Evolutionary conservation across 2,797 vertebrate genomes (phyloP).

Genomic region (Babyrousa celebensis): DNA sequence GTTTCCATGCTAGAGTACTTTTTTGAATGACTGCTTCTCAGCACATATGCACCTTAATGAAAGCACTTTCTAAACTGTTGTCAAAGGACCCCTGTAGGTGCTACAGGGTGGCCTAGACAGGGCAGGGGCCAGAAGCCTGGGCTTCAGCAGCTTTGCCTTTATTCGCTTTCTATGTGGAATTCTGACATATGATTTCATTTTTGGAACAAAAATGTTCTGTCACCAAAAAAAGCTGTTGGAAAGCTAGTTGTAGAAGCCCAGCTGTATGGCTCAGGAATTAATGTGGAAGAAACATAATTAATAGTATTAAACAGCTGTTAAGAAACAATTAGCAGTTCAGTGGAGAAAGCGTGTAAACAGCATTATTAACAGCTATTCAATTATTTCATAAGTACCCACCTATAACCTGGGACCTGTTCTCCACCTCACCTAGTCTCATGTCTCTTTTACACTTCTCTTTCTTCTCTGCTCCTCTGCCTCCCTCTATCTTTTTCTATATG

Average conservation of each 20-base stretch:
- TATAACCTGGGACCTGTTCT: no score
- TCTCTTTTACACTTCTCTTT: not conserved
- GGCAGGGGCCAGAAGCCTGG: not conserved
- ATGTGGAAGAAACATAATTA: not conserved
- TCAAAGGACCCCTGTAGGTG: not conserved
- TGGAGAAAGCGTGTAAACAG: not conserved
- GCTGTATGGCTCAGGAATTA: not conserved
- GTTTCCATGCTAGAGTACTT: not conserved
- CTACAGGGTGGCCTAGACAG: no score
- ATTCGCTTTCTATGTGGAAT: not conserved
- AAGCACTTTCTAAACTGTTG: not conserved
- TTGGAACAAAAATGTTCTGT: slow-evolving; percentile 24
- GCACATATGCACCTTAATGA: not conserved
- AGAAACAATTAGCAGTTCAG: not conserved
- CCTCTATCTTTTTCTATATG: not conserved
- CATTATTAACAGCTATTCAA: not conserved
- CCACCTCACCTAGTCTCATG: not conserved
- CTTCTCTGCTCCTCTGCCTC: not conserved
- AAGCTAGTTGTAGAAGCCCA: not conserved
- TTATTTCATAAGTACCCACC: not conserved
- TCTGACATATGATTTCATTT: not conserved
- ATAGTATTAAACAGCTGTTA: no score
- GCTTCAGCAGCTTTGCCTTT: not conserved
- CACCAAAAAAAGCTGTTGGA: slow-evolving; percentile 40
- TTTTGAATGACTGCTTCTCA: not conserved